Conservation (phyloP, 2,113 vertebrate genomes). For the Scophthalmus maximus region DNA sequence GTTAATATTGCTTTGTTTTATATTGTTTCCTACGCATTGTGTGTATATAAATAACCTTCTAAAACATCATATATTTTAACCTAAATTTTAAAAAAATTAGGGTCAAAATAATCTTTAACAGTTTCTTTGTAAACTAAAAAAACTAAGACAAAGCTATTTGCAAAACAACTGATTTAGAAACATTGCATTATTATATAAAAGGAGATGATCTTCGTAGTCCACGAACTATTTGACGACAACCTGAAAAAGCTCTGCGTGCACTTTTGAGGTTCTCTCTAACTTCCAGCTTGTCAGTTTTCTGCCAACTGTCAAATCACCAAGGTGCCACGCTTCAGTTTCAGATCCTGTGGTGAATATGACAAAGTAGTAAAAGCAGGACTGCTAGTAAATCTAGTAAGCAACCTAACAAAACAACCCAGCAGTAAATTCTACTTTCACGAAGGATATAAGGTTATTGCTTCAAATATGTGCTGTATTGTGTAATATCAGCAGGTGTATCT, state of each 20-base stretch:
- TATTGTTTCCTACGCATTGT: too few species aligned
- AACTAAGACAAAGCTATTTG: not conserved
- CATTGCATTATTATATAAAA: not conserved
- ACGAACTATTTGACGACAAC: not conserved
- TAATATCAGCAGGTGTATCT: not conserved
- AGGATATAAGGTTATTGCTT: too few species aligned
- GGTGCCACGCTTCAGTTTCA: too few species aligned
- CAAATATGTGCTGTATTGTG: not conserved
- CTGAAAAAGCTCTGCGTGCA: not conserved
- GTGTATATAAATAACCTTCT: too few species aligned
- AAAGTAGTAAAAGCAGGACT: not conserved
- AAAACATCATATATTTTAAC: too few species aligned
- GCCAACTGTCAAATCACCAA: too few species aligned
- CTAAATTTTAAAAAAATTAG: too few species aligned
- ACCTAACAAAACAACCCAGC: too few species aligned
- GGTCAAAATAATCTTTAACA: not conserved
- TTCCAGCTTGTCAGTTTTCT: too few species aligned
- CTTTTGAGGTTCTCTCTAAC: not conserved
- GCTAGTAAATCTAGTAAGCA: too few species aligned
- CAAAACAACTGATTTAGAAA: not conserved
- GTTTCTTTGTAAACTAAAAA: not conserved
- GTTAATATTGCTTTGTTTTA: too few species aligned
- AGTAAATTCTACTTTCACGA: too few species aligned
- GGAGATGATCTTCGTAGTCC: not conserved
- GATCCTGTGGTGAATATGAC: not conserved